Percentiles rank a stretch among this genome's conserved stretches.
phyloP scores from a whole-genome alignment of 2,888 invertebrate species.

The Nysson spinosus region DNA sequence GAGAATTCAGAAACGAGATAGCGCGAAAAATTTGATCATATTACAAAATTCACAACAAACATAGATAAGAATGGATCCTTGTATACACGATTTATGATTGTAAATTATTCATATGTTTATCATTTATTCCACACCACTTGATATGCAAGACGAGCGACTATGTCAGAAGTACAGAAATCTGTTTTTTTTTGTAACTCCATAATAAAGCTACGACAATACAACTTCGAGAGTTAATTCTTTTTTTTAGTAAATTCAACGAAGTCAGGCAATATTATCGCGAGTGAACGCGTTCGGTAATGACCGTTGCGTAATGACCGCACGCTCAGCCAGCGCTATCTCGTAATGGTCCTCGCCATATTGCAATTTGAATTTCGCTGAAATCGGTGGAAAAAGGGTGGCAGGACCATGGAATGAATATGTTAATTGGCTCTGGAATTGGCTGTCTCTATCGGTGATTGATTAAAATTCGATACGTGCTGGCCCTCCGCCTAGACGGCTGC shows the following conservation, averaged over 20 bases:
- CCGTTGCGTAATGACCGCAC: conserved; percentile 38
- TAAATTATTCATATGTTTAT: no score
- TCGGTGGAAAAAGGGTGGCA: conserved; percentile 58
- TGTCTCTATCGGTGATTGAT: conserved; percentile 75
- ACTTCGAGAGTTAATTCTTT: neutral
- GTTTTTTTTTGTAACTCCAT: neutral
- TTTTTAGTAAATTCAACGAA: conserved; percentile 23
- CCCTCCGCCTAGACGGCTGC: conserved; percentile 41
- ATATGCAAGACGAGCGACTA: no score
- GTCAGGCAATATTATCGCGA: conserved; percentile 36
- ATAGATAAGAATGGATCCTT: no score
- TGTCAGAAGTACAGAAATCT: no score
- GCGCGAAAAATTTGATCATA: no score
- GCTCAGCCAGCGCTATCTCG: conserved; percentile 19
- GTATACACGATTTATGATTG: no score
- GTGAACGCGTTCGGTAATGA: conserved; percentile 48
- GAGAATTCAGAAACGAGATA: no score
- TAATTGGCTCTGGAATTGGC: conserved; percentile 74
- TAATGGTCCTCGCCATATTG: conserved; percentile 53
- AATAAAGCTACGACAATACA: no score
- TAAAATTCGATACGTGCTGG: conserved; percentile 73
- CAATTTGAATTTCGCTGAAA: conserved; percentile 60
- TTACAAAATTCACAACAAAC: no score
- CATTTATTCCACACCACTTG: no score
- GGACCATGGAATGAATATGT: conserved; percentile 71